Evolutionary conservation across 2,797 vertebrate genomes (phyloP).

Genomic region (Antennarius maculatus): DNA sequence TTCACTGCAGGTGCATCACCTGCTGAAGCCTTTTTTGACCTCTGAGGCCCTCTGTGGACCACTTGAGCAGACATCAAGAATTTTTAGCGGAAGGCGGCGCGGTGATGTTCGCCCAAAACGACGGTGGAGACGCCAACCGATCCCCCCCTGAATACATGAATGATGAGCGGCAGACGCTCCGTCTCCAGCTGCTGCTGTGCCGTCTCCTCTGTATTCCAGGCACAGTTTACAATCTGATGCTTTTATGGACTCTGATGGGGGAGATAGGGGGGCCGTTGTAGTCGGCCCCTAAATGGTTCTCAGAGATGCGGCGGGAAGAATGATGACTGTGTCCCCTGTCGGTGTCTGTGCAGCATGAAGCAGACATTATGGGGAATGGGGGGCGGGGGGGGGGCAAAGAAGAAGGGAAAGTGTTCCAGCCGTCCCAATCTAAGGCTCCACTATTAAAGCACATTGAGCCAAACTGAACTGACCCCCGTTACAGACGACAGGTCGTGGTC

Average conservation of each 20-base stretch:
- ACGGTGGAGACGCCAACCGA: conserved; percentile 47
- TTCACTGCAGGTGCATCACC: background rate
- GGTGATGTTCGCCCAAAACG: conserved; percentile 45
- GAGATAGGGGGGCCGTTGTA: conserved; percentile 72
- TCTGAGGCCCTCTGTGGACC: no score
- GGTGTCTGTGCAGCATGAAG: conserved; percentile 72
- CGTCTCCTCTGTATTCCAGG: conserved; percentile 64
- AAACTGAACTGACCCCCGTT: conserved; percentile 62
- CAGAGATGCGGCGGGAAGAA: conserved; percentile 66
- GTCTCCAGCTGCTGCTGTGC: conserved; percentile 47
- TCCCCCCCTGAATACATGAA: conserved; percentile 56
- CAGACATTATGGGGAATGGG: conserved; percentile 54
- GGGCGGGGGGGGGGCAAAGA: conserved; percentile 52
- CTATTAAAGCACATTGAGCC: conserved; percentile 66
- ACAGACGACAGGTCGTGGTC: conserved; percentile 57
- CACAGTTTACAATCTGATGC: conserved; percentile 72
- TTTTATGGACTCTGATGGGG: conserved; percentile 67
- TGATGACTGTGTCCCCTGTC: conserved; percentile 75
- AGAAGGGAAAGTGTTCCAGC: conserved; percentile 61
- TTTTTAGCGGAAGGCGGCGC: background rate
- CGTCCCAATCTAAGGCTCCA: conserved; percentile 68
- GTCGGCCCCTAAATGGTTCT: conserved; percentile 71
- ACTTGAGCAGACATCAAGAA: no score
- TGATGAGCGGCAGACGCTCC: conserved; percentile 68
- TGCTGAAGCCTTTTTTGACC: no score